Evolutionary conservation across 2,888 invertebrate genomes (phyloP), one percentile per base, ranked within the genome.

Genomic region (Trichopria drosophilae): DNA sequence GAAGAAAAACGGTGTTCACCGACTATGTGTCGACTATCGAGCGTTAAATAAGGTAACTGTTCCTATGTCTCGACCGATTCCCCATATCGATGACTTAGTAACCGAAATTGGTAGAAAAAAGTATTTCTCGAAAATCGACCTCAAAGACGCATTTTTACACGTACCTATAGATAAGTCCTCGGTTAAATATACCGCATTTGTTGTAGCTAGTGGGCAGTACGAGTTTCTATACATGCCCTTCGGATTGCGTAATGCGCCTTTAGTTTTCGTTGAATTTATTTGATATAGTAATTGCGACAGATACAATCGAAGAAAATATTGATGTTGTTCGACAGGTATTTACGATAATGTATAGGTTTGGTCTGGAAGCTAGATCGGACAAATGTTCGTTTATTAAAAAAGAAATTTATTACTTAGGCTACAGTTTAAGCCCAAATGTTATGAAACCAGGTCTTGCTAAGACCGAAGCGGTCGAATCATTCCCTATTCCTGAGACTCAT

Each of bases 191-290:
- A 49, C 40, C 3, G 50, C 53, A 5, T 56, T 56, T 36, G 48
- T 56, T 4, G 52, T 52, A 1, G 35, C 32, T 1, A 40, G 40
- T 28, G 55, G 49, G 3, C 54, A 57, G 23, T 62, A 32, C 36
- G 57, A 60, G 42, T 62, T 47, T 32, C 19, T 60, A 16, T 55
- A 36, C n/a, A 53, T 58, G 51, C 60, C 60, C 16, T 63, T 62
- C 18, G 56, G 57, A 7, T 43, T 60, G 3, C 34, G 31, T 18
- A 63, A 62, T 40, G 54, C 53, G 0, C 61, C 61, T 1, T 49
- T 59, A 6, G 58, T 62, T 9, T 64, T 56, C 44, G 34, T n/a
- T n/a, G n/a, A n/a, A n/a, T n/a, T n/a, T n/a, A n/a, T n/a, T n/a
- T 3, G 34, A 43, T 34, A 23, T 43, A 10, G n/a, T 43, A 10